Evolutionary conservation across 1,140 invertebrate genomes (phyloP).

Genomic region (Reticulitermes speratus): DNA sequence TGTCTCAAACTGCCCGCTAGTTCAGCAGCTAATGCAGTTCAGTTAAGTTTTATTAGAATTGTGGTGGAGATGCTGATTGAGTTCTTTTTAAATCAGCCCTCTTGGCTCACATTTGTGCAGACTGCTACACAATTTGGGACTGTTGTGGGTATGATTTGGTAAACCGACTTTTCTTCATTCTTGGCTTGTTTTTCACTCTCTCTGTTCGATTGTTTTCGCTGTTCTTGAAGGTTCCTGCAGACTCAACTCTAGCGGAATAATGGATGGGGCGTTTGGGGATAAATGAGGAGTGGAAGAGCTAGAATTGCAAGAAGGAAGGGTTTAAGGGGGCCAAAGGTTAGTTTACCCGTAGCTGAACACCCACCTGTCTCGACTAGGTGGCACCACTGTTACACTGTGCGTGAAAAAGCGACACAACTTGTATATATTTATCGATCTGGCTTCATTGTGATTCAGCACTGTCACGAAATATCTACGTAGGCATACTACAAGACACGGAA

Average conservation of each 20-base stretch:
- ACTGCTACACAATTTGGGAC: not conserved
- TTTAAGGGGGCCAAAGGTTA: not conserved
- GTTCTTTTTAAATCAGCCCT: not conserved
- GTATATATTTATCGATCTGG: not conserved
- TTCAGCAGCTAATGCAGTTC: not conserved
- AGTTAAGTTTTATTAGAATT: not conserved
- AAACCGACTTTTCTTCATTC: not conserved
- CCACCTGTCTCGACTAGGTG: not conserved
- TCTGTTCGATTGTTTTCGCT: not conserved
- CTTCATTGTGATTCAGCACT: not conserved
- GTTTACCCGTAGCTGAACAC: not conserved
- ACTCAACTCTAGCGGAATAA: not conserved
- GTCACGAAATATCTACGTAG: not conserved
- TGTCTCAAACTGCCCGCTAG: too few relatives aligned
- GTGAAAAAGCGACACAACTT: not conserved
- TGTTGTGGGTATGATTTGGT: not conserved
- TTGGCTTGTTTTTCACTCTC: not conserved
- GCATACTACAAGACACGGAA: not conserved
- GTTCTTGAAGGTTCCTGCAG: not conserved
- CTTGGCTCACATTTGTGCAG: not conserved
- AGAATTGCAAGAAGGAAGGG: not conserved
- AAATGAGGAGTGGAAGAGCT: not conserved
- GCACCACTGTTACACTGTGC: not conserved
- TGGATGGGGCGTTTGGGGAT: constrained; percentile 11
- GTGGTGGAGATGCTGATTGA: not conserved